Conservation (phyloP, 2,888 invertebrate species). For the Lumbricus terrestris region DNA sequence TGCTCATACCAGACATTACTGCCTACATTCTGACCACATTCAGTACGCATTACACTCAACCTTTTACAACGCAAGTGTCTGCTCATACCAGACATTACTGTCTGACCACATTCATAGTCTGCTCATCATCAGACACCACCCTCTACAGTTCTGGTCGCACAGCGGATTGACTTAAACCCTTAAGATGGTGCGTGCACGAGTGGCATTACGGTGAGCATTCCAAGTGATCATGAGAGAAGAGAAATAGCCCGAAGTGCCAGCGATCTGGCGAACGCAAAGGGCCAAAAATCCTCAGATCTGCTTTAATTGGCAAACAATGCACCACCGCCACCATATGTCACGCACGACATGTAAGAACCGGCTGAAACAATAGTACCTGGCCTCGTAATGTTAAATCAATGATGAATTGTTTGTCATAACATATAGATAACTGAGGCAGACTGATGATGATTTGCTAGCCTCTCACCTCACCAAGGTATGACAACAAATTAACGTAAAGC, state of each 20-base stretch:
- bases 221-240: neutral
- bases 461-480: neutral
- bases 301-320: neutral
- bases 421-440: neutral
- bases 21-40: too few species aligned
- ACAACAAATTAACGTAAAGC: too few species aligned
- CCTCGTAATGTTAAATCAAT: neutral
- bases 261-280: neutral
- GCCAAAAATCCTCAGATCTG: neutral
- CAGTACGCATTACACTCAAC: too few species aligned
- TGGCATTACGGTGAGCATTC: neutral
- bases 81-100: too few species aligned
- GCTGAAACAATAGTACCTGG: too few species aligned
- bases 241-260: neutral
- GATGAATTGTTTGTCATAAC: neutral
- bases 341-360: too few species aligned
- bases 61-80: too few species aligned
- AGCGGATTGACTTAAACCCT: neutral
- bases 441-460: neutral
- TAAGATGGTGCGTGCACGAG: neutral
- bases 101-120: too few species aligned
- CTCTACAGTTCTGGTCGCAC: neutral
- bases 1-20: too few species aligned
- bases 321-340: neutral
- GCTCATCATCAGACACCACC: too few species aligned